phyloP scores from a whole-genome alignment of 2,888 invertebrate species.

The Chymomyza caudatula region DNA sequence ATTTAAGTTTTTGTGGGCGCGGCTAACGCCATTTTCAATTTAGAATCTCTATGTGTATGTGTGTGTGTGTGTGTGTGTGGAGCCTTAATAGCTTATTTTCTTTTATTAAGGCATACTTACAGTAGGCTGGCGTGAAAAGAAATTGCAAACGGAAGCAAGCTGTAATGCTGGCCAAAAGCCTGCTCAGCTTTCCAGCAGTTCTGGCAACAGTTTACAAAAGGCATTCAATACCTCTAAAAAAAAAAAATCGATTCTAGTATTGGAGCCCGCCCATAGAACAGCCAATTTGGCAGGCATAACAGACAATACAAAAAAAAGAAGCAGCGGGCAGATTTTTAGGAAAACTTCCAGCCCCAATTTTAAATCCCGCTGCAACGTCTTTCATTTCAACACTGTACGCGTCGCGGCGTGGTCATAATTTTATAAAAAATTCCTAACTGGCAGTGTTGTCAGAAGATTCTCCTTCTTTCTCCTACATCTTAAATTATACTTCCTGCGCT shows the following conservation, averaged over 20 bases:
- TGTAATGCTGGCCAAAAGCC: slow-evolving; percentile 1
- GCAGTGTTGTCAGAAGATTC: too few relatives aligned
- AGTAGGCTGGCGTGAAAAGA: neutral
- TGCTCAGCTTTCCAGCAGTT: slow-evolving; percentile 32
- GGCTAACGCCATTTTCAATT: neutral
- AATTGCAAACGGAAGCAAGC: slow-evolving; percentile 4
- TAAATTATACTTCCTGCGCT: too few relatives aligned
- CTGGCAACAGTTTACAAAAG: slow-evolving; percentile 20
- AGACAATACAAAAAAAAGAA: slow-evolving; percentile 5
- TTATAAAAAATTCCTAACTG: slow-evolving; percentile 10
- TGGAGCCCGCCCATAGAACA: neutral
- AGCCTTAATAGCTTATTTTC: slow-evolving; percentile 2
- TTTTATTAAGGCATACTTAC: slow-evolving; percentile 5
- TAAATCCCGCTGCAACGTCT: neutral
- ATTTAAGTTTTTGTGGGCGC: slow-evolving; percentile 54
- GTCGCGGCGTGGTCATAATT: slow-evolving; percentile 26
- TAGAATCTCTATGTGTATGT: neutral
- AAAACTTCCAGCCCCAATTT: neutral
- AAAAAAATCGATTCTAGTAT: neutral
- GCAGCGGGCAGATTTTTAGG: neutral
- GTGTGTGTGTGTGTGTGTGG: neutral
- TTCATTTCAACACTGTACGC: neutral
- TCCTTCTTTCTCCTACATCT: too few relatives aligned
- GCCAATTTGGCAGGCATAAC: slow-evolving; percentile 43
- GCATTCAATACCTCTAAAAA: neutral